Base-by-base conservation (phyloP, 2,888 invertebrate genomes). In the Scaeva pyrastri region DNA sequence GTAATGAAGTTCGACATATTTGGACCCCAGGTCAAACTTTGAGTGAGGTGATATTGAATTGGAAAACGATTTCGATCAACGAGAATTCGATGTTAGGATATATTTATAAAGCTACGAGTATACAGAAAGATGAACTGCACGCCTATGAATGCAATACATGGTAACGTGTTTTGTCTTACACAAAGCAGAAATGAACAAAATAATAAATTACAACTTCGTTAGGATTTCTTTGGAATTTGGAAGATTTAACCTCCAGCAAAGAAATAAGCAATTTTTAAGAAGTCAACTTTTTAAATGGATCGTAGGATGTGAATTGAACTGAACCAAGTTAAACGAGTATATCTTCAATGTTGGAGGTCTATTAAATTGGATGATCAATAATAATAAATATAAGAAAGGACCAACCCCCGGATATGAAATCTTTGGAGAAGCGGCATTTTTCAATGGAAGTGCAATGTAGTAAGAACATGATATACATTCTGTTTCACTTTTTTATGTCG, bases 151-250 rank as follows among this genome's bases (percentile, higher is more conserved):
- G 12, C 8, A 50, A 36, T 52, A 11, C 50, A 68, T n/a, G 45
- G n/a, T n/a, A 31, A 31, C 31, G 5, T 19, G 16, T 8, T 45
- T 2, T 16, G 5, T 7, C 2, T 12, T 5, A 52, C 14, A 52
- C 39, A 83, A 78, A 84, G 66, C 75, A 74, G 66, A 56, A 64
- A 66, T 72, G 64, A 43, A 5, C 36, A 19, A 56, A 75, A 75
- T 66, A 66, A 84, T 84, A 84, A 79, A 84, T 79, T 79, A 84
- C 80, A 62, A 79, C 75, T 84, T 84, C 78, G 78, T 83, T 83
- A 83, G 73, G 78, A 68, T 45, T 68, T 50, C 43, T 16, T 52
- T 74, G 74, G 60, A 45, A 43, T 50, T 48, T 73, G 77, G 64
- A 60, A 72, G 82, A 73, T 68, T 55, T 23, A 73, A 73, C 72